These are phyloP conservation scores for Frieseomelitta varia DNA, from an alignment of 1,140 invertebrate species.

Conservation along the genomic window DNA sequence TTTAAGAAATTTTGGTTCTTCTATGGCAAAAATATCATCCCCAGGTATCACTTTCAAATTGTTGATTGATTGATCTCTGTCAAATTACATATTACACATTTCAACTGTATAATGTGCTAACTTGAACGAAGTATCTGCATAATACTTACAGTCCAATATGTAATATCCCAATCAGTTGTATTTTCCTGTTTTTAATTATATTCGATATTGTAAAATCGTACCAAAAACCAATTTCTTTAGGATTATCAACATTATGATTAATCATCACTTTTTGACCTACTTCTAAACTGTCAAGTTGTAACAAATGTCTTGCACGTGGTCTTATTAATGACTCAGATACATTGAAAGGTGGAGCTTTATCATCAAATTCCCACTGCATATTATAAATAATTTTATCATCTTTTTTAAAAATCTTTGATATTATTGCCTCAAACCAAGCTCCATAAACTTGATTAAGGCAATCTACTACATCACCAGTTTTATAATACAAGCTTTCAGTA, in stretches of 20 bases:
- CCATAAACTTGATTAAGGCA: slow-evolving; percentile 82
- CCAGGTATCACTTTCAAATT: slow-evolving; percentile 81
- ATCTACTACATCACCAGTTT: slow-evolving; percentile 88
- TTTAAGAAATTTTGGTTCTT: slow-evolving; percentile 77
- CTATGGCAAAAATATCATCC: slow-evolving; percentile 83
- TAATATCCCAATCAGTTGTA: slow-evolving; percentile 72
- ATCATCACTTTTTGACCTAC: slow-evolving; percentile 87
- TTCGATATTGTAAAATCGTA: slow-evolving; percentile 85
- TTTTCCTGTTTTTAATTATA: slow-evolving; percentile 65
- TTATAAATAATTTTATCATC: slow-evolving; percentile 78
- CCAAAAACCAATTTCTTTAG: slow-evolving; percentile 88
- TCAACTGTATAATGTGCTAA: not conserved
- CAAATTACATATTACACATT: not conserved
- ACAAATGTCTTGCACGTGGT: slow-evolving; percentile 84
- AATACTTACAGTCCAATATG: slow-evolving; percentile 68
- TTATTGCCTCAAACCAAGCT: slow-evolving; percentile 86
- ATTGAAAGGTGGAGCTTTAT: slow-evolving; percentile 75
- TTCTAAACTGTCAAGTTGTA: slow-evolving; percentile 84
- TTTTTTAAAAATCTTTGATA: slow-evolving; percentile 79
- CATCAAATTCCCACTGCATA: slow-evolving; percentile 80
- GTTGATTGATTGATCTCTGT: slow-evolving; percentile 71
- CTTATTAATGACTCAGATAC: slow-evolving; percentile 84
- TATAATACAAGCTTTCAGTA: slow-evolving; percentile 83
- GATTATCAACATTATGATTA: slow-evolving; percentile 90
- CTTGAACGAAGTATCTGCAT: not conserved